These are phyloP conservation scores for Oscheius onirici DNA, from an alignment of 2,888 invertebrate species.

Conservation along the genomic window DNA sequence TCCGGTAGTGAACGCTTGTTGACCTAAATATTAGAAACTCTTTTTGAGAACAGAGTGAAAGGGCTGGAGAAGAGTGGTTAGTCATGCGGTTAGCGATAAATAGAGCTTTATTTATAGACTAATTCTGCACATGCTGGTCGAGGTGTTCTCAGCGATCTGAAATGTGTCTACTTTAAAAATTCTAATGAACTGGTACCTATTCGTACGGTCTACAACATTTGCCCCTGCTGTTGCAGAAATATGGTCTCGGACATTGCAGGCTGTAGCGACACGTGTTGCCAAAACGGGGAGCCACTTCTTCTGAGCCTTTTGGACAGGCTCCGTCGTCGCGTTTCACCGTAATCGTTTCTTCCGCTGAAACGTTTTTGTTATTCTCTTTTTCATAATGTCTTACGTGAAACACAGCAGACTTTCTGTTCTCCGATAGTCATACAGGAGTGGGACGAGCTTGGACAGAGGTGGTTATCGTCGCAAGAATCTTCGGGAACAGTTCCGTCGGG, in stretches of 20 bases:
- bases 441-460: conserved; percentile 53
- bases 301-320: conserved; percentile 46
- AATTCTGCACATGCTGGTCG: conserved; percentile 7
- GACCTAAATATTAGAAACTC: conserved; percentile 26
- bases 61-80: neutral
- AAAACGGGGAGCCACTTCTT: conserved; percentile 50
- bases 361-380: neutral
- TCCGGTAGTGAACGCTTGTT: conserved; percentile 43
- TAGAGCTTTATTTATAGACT: conserved; percentile 15
- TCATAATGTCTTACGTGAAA: conserved; percentile 4
- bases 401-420: conserved; percentile 32
- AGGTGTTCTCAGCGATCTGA: conserved; percentile 4
- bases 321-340: conserved; percentile 13
- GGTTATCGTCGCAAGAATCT: conserved; percentile 44
- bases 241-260: conserved; percentile 61
- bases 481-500: conserved; percentile 58
- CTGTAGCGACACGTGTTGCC: conserved; percentile 53
- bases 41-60: neutral
- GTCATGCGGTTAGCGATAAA: conserved; percentile 24
- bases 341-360: conserved; percentile 8
- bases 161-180: neutral
- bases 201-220: conserved; percentile 46
- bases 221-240: conserved; percentile 57
- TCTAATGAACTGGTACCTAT: neutral
- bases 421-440: conserved; percentile 47